phyloP scores from a whole-genome alignment of 2,888 invertebrate species.

The Petrolisthes cinctipes region DNA sequence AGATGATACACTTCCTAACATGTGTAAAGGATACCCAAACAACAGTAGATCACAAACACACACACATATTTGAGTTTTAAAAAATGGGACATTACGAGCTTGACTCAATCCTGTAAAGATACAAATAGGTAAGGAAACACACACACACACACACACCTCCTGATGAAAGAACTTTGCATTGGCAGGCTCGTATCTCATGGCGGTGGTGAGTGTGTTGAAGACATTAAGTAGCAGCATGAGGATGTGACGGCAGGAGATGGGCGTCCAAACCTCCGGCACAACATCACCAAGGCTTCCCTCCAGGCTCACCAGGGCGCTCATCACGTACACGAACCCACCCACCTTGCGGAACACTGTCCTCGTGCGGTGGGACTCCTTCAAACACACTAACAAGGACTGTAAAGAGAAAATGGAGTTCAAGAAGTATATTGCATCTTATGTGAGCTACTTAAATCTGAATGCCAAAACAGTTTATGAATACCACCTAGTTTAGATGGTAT shows the following conservation, averaged over 20 bases:
- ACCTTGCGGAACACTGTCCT: constrained; percentile 97
- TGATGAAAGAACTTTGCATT: constrained; percentile 98
- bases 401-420: constrained; percentile 59
- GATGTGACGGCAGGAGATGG: constrained; percentile 73
- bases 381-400: constrained; percentile 83
- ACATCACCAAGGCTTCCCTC: constrained; percentile 82
- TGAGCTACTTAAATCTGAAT: too few species aligned
- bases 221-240: constrained; percentile 86
- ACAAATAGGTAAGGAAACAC: neutral
- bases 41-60: too few species aligned
- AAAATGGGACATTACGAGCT: too few species aligned
- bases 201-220: constrained; percentile 94
- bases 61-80: too few species aligned
- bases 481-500: too few species aligned
- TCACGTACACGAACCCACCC: constrained; percentile 97
- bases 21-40: too few species aligned
- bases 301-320: constrained; percentile 92
- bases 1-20: too few species aligned
- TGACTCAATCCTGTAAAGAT: too few species aligned
- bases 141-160: constrained; percentile 76
- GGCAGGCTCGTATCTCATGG: constrained; percentile 99
- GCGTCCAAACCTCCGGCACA: constrained; percentile 72
- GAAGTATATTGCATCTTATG: too few species aligned
- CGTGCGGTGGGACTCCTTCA: constrained; percentile 95
- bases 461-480: too few species aligned